phyloP scores from a whole-genome alignment of 2,113 vertebrate genomes.

The Promerops cafer region DNA sequence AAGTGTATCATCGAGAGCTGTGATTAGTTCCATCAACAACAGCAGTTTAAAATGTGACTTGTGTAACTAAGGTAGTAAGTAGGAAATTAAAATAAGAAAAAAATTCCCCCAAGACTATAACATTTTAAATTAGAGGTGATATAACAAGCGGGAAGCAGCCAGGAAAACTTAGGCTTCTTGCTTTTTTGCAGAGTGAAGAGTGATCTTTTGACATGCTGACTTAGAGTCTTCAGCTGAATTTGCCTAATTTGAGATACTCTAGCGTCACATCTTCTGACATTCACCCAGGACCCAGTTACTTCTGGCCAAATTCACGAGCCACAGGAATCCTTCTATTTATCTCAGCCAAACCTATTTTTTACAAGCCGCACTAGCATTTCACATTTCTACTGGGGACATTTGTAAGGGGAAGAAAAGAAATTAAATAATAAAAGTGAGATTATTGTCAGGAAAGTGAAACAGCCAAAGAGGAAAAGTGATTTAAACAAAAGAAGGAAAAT shows the following conservation, averaged over 20 bases:
- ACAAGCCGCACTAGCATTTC: not conserved
- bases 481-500: not conserved
- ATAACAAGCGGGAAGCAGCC: not conserved
- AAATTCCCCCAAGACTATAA: not conserved
- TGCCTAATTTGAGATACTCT: not conserved
- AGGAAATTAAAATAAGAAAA: not conserved
- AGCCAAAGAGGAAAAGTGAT: not conserved
- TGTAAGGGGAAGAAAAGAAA: not conserved
- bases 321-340: not conserved
- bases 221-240: not conserved
- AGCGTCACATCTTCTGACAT: not conserved
- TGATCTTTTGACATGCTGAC: not conserved
- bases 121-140: not conserved
- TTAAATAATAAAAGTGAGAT: not conserved
- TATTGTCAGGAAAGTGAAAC: not conserved
- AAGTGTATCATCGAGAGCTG: not conserved
- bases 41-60: conserved; percentile 7
- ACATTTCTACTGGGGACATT: not conserved
- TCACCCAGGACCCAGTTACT: not conserved
- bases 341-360: not conserved
- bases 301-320: not conserved
- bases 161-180: not conserved
- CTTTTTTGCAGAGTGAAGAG: not conserved
- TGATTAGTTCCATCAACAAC: not conserved
- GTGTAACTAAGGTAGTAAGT: not conserved